Evolutionary conservation across 2,113 vertebrate genomes (phyloP).

Genomic region (Microtus richardsoni): DNA sequence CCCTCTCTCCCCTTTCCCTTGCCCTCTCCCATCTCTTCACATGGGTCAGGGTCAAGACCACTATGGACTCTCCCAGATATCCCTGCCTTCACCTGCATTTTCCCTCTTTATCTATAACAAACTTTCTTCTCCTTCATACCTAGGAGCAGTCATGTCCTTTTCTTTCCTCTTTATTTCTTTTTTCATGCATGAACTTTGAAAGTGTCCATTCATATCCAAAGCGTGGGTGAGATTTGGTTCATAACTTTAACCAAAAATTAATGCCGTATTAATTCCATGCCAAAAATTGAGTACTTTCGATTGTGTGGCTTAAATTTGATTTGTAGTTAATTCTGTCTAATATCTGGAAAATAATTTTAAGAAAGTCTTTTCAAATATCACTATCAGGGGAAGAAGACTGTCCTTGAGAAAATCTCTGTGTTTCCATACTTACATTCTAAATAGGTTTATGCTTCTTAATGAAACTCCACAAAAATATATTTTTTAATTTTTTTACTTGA

Average conservation of each 20-base stretch:
- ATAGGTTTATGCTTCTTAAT: neutral
- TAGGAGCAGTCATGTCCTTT: neutral
- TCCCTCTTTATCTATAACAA: neutral
- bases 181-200: neutral
- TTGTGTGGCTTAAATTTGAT: slow-evolving; percentile 26
- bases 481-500: neutral
- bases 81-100: neutral
- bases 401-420: neutral
- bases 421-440: neutral
- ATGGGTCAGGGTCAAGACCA: neutral
- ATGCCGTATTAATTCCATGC: neutral
- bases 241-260: neutral
- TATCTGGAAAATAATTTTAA: neutral
- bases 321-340: neutral
- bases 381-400: neutral
- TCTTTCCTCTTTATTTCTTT: neutral
- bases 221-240: slow-evolving; percentile 7
- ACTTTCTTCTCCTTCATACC: neutral
- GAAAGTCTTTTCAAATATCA: slow-evolving; percentile 16
- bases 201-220: neutral
- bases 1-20: neutral
- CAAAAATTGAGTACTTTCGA: neutral
- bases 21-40: neutral
- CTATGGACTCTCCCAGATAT: neutral
- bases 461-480: neutral